A percentile compares a stretch with the other conserved stretches of the same genome.
Evolutionary conservation across 2,888 invertebrate species (phyloP).

Genomic region (Drosophila nr. fundita): DNA sequence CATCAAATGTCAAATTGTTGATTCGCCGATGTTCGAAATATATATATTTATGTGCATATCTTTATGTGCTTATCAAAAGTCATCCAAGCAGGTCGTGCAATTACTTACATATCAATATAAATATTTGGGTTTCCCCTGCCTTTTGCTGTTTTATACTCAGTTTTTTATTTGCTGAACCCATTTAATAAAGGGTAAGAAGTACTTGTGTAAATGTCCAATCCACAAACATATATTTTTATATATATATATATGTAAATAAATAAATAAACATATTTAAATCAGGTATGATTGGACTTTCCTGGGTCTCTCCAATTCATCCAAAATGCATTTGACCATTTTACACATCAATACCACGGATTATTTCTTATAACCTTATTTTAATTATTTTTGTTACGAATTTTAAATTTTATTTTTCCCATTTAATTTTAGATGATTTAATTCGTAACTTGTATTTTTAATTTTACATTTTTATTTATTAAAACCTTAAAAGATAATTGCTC

Average conservation of each 20-base stretch:
- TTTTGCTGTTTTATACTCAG: neutral
- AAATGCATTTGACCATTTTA: neutral
- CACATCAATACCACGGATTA: neutral
- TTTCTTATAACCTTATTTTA: neutral
- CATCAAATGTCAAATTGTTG: constrained; percentile 48
- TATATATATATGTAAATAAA: no score
- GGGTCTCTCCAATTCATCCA: neutral
- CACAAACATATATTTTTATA: no score
- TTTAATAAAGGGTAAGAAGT: neutral
- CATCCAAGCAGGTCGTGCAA: no score
- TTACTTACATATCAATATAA: no score
- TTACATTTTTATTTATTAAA: neutral
- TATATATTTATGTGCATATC: neutral
- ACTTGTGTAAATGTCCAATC: neutral
- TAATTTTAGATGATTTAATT: no score
- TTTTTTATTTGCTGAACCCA: neutral
- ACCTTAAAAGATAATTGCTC: neutral
- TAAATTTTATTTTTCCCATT: no score
- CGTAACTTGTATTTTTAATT: no score
- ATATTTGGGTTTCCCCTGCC: neutral
- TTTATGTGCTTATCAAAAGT: neutral
- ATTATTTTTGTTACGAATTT: neutral
- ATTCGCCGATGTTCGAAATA: constrained; percentile 10
- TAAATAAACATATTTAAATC: no score
- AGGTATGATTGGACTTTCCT: neutral